Percentiles rank a stretch among this genome's conserved stretches.
Conservation (phyloP, 1,140 invertebrate species). For the Thaumatotibia leucotreta region DNA sequence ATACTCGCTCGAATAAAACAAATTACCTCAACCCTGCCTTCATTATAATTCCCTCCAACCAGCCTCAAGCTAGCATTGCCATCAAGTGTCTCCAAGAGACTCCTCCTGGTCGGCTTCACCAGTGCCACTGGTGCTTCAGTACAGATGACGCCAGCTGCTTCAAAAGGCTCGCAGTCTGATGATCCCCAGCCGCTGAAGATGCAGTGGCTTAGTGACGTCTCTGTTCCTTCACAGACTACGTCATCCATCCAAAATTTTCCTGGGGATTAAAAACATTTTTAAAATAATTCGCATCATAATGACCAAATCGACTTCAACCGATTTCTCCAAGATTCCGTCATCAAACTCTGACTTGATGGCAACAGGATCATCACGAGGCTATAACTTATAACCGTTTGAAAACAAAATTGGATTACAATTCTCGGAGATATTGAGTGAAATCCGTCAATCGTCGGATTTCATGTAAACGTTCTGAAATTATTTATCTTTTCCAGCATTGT, state of each 20-base stretch:
- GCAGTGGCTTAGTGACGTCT: slow-evolving; percentile 84
- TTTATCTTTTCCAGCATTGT: no score
- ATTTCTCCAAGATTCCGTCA: no score
- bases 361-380: no score
- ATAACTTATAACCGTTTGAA: no score
- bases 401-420: no score
- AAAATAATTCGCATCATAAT: slow-evolving; percentile 6
- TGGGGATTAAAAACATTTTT: slow-evolving; percentile 49
- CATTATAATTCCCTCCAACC: slow-evolving; percentile 79
- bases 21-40: slow-evolving; percentile 88
- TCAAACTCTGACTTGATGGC: no score
- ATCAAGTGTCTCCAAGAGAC: slow-evolving; percentile 61
- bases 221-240: slow-evolving; percentile 88
- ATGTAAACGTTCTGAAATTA: no score
- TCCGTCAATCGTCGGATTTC: no score
- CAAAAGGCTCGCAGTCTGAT: slow-evolving; percentile 85
- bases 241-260: slow-evolving; percentile 94
- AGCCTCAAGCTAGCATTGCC: slow-evolving; percentile 74
- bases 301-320: no score
- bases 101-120: slow-evolving; percentile 37
- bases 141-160: slow-evolving; percentile 91
- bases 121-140: slow-evolving; percentile 30
- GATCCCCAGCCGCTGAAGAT: slow-evolving; percentile 89
- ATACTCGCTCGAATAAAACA: no score
- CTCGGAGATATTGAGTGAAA: no score